Evolutionary conservation across 2,113 vertebrate species (phyloP).

Genomic region (Megalops atlanticus): DNA sequence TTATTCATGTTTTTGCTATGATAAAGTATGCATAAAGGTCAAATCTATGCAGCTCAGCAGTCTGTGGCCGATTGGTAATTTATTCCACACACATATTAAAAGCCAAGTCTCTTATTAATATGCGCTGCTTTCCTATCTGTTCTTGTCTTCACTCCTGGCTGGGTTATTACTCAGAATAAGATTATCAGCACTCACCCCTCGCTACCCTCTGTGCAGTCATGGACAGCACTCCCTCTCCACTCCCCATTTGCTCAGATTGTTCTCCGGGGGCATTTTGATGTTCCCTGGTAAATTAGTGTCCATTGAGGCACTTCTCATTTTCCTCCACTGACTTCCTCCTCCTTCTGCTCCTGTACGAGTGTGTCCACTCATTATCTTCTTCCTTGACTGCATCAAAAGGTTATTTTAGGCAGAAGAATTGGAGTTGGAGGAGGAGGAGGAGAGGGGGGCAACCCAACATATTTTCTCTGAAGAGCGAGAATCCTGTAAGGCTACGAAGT

Average conservation of each 20-base stretch:
- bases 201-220: conserved; percentile 8
- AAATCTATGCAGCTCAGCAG: not conserved
- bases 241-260: conserved; percentile 22
- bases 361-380: not conserved
- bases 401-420: not conserved
- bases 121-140: too few species aligned
- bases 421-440: not conserved
- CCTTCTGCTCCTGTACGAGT: not conserved
- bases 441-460: not conserved
- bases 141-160: not conserved
- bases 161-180: not conserved
- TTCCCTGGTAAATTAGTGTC: conserved; percentile 48
- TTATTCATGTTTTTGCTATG: not conserved
- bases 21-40: not conserved
- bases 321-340: not conserved
- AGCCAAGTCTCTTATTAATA: not conserved
- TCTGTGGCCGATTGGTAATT: not conserved
- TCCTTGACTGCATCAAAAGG: not conserved
- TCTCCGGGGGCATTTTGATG: conserved; percentile 39
- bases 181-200: not conserved
- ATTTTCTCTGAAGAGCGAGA: not conserved
- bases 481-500: not conserved
- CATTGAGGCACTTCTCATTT: conserved; percentile 38
- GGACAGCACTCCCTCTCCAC: not conserved
- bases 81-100: not conserved